A percentile compares a stretch with the other conserved stretches of the same genome.
Evolutionary conservation across 53 echinoderm and acorn worm species (phyloP).

Genomic region (Temnopleurus reevesii): DNA sequence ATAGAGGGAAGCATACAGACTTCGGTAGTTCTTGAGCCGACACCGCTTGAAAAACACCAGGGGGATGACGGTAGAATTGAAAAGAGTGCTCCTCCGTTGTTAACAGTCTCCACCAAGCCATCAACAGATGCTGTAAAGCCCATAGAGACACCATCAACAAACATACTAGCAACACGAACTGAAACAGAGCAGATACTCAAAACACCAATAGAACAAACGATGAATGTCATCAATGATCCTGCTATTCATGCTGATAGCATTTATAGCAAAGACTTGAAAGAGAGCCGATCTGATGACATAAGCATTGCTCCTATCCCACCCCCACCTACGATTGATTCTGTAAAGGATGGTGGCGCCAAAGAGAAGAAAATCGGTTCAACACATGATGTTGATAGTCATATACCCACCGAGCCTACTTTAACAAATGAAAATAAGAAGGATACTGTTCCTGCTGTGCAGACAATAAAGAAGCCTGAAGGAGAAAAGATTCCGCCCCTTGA

Average conservation of each 20-base stretch:
- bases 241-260: not conserved
- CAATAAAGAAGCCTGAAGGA: not conserved
- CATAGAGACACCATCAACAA: not conserved
- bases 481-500: not conserved
- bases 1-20: not conserved
- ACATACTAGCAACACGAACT: not conserved
- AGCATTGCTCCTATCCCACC: not conserved
- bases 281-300: constrained; percentile 1
- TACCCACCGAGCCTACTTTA: not conserved
- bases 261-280: not conserved
- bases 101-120: not conserved
- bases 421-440: not conserved
- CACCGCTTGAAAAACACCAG: not conserved
- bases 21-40: constrained; percentile 20
- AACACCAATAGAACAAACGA: constrained; percentile 8
- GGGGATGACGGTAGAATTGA: not conserved
- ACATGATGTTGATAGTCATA: not conserved
- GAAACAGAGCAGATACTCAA: not conserved
- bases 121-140: not conserved
- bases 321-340: not conserved
- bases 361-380: not conserved
- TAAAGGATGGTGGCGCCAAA: not conserved
- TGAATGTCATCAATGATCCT: not conserved
- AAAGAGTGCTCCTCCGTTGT: constrained; percentile 20
- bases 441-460: not conserved